A percentile compares a stretch with the other conserved stretches of the same genome.
These are phyloP conservation scores for Acrossocheilus wenchowensis DNA, from an alignment of 2,797 vertebrate genomes.

Conservation along the genomic window DNA sequence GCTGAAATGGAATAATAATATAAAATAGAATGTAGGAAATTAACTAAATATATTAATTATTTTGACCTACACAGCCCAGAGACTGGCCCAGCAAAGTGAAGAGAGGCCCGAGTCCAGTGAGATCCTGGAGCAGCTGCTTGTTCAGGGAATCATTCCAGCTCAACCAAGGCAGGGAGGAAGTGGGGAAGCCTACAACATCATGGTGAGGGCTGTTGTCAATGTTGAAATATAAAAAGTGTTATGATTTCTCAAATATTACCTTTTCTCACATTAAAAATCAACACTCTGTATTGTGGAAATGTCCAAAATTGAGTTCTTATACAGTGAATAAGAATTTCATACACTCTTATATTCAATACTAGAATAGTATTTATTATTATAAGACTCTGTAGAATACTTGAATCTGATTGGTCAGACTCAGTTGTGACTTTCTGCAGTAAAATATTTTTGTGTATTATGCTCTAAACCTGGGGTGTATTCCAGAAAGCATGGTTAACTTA, in stretches of 20 bases:
- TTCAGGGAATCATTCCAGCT: constrained; percentile 84
- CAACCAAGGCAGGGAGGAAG: constrained; percentile 65
- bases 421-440: neutral
- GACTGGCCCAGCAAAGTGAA: constrained; percentile 61
- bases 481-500: no score
- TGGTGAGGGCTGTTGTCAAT: constrained; percentile 68
- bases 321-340: neutral
- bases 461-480: no score
- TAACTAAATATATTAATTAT: neutral
- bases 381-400: neutral
- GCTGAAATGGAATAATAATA: neutral
- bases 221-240: neutral
- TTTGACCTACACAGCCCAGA: constrained; percentile 46
- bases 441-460: neutral
- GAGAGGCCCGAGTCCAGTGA: constrained; percentile 79
- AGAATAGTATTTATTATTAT: neutral
- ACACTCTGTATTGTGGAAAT: neutral
- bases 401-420: neutral
- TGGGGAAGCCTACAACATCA: constrained; percentile 78
- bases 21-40: neutral
- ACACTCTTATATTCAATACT: neutral
- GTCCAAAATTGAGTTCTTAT: neutral
- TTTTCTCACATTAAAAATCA: neutral
- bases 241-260: neutral
- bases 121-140: constrained; percentile 85